These are phyloP conservation scores for Ochropleura leucogaster DNA, from an alignment of 2,888 invertebrate species.

Conservation along the genomic window DNA sequence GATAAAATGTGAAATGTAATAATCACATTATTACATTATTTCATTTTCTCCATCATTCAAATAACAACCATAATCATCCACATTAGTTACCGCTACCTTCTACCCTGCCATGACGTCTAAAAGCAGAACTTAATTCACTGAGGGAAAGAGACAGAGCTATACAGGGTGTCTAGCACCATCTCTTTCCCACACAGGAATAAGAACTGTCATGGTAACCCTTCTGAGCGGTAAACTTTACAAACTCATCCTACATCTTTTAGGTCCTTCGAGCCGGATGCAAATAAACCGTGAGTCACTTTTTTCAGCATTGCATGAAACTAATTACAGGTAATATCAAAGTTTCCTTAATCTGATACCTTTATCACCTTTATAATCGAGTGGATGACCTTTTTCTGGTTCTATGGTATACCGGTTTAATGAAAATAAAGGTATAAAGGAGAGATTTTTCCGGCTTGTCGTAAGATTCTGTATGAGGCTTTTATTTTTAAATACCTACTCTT, in stretches of 20 bases:
- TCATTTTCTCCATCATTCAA: neutral
- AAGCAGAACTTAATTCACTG: too few species aligned
- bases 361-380: conserved; percentile 7
- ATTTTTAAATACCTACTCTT: neutral
- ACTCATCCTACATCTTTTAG: conserved; percentile 1
- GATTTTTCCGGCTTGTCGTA: neutral
- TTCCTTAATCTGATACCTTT: conserved; percentile 6
- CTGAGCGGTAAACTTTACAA: neutral
- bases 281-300: conserved; percentile 1
- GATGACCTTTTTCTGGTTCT: neutral
- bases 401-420: neutral
- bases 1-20: too few species aligned
- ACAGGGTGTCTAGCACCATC: too few species aligned
- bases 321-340: neutral
- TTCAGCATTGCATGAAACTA: neutral
- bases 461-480: neutral
- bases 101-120: neutral
- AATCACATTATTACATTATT: too few species aligned
- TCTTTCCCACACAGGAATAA: too few species aligned
- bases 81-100: neutral
- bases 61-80: neutral
- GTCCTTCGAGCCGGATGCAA: conserved; percentile 12
- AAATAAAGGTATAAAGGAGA: neutral
- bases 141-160: too few species aligned
- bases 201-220: too few species aligned